Base-by-base conservation (phyloP, 2,888 invertebrate genomes). In the Acheta domesticus region DNA sequence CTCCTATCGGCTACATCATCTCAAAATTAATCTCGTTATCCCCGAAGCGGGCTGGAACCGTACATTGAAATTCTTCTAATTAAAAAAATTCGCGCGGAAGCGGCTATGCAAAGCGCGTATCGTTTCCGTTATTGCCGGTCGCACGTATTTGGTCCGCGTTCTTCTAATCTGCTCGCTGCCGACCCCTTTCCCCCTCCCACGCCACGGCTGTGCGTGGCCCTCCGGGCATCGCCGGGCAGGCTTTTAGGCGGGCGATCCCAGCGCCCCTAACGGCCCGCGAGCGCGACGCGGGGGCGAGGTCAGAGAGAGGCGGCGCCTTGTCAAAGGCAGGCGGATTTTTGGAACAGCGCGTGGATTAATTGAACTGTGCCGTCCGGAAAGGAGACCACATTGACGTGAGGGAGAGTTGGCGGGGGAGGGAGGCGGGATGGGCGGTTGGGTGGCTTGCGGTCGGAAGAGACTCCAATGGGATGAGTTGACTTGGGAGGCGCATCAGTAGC, bases 11-110 rank as follows among this genome's bases (percentile, higher is more conserved):
- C 16, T 62, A 36, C 62, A n/a, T n/a, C 62, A 62, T 62, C 16
- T 14, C 62, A 62, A 62, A 62, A 62, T 62, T 62, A 62, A 62
- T 62, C 62, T 62, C 62, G 62, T 62, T 62, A 62, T 62, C 62
- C 16, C 14, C 8, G 62, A n/a, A 62, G n/a, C 16, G 14, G 62
- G 62, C 62, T 14, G 0, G 62, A 62, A 62, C 16, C 62, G 14
- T 5, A 62, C n/a, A 62, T 62, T 62, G 62, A 62, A 62, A 62
- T 62, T 62, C 62, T 62, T 62, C 62, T 62, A 62, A 62, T 62
- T 62, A 62, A 62, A 62, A n/a, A 62, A 62, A n/a, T 62, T 62
- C 62, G 14, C 62, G 14, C 62, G 62, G 62, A 62, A 62, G 36
- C 36, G 16, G 62, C 62, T 19, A 62, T 62, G 62, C 62, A 8